Percentiles rank a stretch among this genome's conserved stretches.
phyloP scores from a whole-genome alignment of 2,888 invertebrate genomes.

The Nomada hirtipes region DNA sequence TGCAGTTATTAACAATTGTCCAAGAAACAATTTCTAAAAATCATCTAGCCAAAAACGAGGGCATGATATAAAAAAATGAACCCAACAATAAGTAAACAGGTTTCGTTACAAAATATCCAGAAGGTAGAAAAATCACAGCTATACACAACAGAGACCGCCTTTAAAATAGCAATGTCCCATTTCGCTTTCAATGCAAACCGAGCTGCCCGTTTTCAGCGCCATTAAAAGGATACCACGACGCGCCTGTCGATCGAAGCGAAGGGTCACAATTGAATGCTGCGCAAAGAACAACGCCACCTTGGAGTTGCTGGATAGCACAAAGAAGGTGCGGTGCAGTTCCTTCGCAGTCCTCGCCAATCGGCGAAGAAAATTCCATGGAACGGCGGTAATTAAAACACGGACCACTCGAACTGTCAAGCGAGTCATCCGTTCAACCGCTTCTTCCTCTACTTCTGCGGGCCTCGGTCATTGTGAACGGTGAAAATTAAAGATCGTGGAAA shows the following conservation, averaged over 20 bases:
- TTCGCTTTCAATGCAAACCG: no score
- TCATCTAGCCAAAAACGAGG: no score
- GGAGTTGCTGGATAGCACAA: background rate
- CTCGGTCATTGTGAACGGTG: constrained; percentile 51
- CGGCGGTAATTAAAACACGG: constrained; percentile 56
- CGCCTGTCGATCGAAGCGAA: background rate
- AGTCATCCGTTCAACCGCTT: constrained; percentile 41
- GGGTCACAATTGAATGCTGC: background rate
- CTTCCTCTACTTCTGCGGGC: background rate
- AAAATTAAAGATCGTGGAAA: constrained; percentile 54
- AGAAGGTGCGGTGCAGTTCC: constrained; percentile 26
- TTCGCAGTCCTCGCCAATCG: constrained; percentile 6
- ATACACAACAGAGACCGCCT: no score
- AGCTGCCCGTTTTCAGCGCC: no score
- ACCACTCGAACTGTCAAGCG: constrained; percentile 29
- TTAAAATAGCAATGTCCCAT: no score
- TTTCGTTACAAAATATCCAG: no score
- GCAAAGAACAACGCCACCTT: background rate
- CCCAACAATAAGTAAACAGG: no score
- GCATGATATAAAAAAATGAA: no score
- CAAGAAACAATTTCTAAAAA: no score
- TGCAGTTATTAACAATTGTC: no score
- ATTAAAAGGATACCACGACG: no score
- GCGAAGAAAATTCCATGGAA: constrained; percentile 50
- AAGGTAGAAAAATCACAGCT: no score